These are phyloP conservation scores for Melanostigma gelatinosum DNA, from an alignment of 2,113 vertebrate genomes.

Conservation along the genomic window DNA sequence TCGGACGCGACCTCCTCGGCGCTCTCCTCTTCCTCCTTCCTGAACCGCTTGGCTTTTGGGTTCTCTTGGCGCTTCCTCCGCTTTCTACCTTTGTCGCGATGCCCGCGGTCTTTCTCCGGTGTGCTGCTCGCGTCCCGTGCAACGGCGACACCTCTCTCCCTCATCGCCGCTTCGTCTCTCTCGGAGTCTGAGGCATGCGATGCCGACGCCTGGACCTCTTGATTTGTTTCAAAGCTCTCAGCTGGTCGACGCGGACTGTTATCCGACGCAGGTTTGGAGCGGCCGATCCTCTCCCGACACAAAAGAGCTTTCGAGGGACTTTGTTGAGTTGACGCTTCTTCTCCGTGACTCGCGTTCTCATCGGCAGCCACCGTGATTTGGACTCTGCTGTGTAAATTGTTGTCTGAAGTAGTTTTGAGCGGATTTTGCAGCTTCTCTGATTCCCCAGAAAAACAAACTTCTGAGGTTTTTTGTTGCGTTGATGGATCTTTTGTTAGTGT, in stretches of 20 bases:
- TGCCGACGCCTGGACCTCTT: background rate
- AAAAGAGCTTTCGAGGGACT: background rate
- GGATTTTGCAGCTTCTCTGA: background rate
- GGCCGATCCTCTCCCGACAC: no score
- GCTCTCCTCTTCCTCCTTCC: conserved; percentile 65
- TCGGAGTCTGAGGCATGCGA: background rate
- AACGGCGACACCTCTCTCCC: conserved; percentile 11
- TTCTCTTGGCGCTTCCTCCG: conserved; percentile 67
- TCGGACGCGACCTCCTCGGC: conserved; percentile 65
- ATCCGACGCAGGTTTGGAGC: background rate
- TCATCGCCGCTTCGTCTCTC: conserved; percentile 12
- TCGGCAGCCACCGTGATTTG: background rate
- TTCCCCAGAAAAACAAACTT: background rate
- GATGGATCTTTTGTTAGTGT: background rate
- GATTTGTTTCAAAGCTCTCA: background rate
- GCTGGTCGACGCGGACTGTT: background rate
- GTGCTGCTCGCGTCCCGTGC: background rate
- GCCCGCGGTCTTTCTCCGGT: background rate
- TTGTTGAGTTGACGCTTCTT: background rate
- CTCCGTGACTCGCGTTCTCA: background rate
- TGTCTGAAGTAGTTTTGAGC: background rate
- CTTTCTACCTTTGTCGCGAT: conserved; percentile 53
- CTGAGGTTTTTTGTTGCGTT: background rate
- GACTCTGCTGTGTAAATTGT: background rate
- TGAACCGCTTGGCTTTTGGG: conserved; percentile 74